A percentile compares a stretch with the other conserved stretches of the same genome.
phyloP scores from a whole-genome alignment of 2,888 invertebrate species.

The Dicranocentrus wangi region DNA sequence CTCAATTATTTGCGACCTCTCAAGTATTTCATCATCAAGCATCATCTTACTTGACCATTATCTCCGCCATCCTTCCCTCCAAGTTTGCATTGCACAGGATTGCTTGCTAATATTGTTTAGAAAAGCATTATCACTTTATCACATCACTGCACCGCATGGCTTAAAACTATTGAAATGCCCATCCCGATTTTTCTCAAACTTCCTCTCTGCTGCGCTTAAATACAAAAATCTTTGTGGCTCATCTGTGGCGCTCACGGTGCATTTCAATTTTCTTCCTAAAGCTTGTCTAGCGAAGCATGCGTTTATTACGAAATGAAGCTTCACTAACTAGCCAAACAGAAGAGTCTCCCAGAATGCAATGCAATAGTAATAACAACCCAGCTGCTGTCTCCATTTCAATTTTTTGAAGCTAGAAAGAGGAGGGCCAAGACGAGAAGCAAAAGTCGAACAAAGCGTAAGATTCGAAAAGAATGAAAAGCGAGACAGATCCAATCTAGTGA shows the following conservation, averaged over 20 bases:
- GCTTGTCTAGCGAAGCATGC: neutral
- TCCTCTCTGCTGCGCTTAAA: neutral
- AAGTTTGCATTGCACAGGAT: conserved; percentile 4
- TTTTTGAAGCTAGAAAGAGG: no score
- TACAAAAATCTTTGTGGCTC: conserved; percentile 28
- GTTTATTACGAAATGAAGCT: conserved; percentile 4
- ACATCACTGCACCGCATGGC: neutral
- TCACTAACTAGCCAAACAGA: neutral
- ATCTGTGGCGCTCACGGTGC: conserved; percentile 43
- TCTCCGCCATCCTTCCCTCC: neutral
- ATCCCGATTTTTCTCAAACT: conserved; percentile 36
- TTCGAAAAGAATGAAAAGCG: conserved; percentile 12
- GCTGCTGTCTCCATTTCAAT: conserved; percentile 13
- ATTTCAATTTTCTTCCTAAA: conserved; percentile 6
- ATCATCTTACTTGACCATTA: neutral
- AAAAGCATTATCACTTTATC: conserved; percentile 9
- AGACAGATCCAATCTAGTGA: conserved; percentile 30
- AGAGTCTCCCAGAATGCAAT: neutral
- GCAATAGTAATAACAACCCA: neutral
- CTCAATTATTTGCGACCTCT: conserved; percentile 66
- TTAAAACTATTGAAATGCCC: conserved; percentile 7
- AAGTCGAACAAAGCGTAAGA: conserved; percentile 5
- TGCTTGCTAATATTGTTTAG: no score
- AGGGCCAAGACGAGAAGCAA: conserved; percentile 22
- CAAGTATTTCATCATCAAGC: conserved; percentile 42